A percentile compares a stretch with the other conserved stretches of the same genome.
phyloP scores from a whole-genome alignment of 2,797 vertebrate species.

The Hippocampus kuda region DNA sequence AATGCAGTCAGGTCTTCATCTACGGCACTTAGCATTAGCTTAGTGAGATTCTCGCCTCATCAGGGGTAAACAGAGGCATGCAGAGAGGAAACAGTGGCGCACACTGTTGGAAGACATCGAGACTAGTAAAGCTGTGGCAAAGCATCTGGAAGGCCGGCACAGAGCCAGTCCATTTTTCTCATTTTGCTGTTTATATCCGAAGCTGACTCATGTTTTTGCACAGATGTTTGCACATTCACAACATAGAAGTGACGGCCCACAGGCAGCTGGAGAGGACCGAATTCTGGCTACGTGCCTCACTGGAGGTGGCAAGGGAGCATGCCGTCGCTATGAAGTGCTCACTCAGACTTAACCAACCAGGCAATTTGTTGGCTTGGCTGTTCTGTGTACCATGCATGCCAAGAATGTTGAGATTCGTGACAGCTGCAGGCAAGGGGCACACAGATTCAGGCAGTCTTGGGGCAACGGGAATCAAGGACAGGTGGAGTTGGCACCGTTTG shows the following conservation, averaged over 20 bases:
- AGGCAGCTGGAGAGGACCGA: constrained; percentile 12
- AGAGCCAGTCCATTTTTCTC: constrained; percentile 19
- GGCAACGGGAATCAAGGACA: constrained; percentile 51
- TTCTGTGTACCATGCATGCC: constrained; percentile 29
- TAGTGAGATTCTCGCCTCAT: neutral
- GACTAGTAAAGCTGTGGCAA: constrained; percentile 13
- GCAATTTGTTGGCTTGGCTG: constrained; percentile 31
- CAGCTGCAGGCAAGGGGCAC: constrained; percentile 56
- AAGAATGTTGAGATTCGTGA: constrained; percentile 47
- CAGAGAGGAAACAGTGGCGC: neutral
- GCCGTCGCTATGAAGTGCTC: constrained; percentile 9
- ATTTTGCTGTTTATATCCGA: constrained; percentile 6
- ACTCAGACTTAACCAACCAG: constrained; percentile 20
- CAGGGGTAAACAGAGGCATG: neutral
- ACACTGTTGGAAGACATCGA: constrained; percentile 14
- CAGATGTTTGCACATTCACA: constrained; percentile 41
- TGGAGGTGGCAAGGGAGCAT: constrained; percentile 24
- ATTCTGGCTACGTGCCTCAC: constrained; percentile 13
- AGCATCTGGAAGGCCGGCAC: constrained; percentile 58
- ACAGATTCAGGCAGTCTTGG: constrained; percentile 49
- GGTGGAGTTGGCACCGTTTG: constrained; percentile 52
- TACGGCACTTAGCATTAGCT: neutral
- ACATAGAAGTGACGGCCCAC: constrained; percentile 25
- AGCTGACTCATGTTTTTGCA: constrained; percentile 28
- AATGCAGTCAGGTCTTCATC: neutral